Base-by-base conservation (phyloP, 2,888 invertebrate genomes). In the Erebia epiphron region DNA sequence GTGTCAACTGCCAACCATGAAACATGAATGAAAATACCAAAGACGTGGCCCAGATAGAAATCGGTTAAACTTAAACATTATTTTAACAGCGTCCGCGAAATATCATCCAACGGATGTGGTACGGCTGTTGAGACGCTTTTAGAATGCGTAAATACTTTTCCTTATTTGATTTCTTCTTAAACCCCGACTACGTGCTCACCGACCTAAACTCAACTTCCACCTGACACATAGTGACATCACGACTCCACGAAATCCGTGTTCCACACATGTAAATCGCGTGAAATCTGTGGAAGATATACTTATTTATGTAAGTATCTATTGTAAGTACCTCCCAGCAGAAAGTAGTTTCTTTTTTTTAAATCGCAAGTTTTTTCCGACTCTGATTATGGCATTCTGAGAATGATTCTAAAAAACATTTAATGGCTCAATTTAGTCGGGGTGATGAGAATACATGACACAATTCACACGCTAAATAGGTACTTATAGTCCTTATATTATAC, bases 221-320 rank as follows among this genome's bases (percentile, higher is more conserved):
- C 62, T 75, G 73, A 71, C 75, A 71, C 70, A 73, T 74, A 75
- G 79, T 80, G 81, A 82, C 79, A 78, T 81, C 79, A 80, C 71
- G 70, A 60, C 79, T 75, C 76, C 75, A 77, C 76, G 77, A 82
- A 79, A 75, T 67, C 76, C 72, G 74, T 80, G 77, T 76, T 72
- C 66, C 70, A 72, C 71, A 64, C 66, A 67, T 64, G 67, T 63
- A 69, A 67, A 73, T 64, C 54, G 41, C 50, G 68, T 58, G 35
- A 66, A 68, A 64, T 61, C 46, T 60, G 52, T 21, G 21, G 56
- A 56, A 56, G 1, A 26, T 26, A 4, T 26, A 11, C 13, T 56
- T 56, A 11, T 21, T 14, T 56, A 13, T 11, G 21, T 54, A 54
- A 13, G 5, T 16, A n/a, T n/a, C 14, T 7, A n/a, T n/a, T 35